Percentiles rank a stretch among this genome's conserved stretches.
Conservation (phyloP, 1,140 invertebrate species). For the Penaeus vannamei region DNA sequence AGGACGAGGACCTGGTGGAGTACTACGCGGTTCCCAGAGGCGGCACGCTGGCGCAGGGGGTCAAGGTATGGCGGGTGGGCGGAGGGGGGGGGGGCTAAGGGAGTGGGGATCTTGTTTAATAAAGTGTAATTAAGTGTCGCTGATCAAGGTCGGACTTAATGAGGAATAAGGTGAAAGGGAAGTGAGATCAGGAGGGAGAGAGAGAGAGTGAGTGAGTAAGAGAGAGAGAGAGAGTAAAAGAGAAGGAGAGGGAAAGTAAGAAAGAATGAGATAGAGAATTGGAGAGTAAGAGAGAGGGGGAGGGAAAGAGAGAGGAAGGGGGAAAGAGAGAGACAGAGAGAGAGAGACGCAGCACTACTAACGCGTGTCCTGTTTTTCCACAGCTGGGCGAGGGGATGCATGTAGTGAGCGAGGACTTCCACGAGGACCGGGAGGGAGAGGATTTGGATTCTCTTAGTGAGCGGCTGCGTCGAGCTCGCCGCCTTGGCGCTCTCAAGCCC, state of each 20-base stretch:
- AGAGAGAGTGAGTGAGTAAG: too few relatives aligned
- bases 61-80: slow-evolving; percentile 67
- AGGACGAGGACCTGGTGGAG: slow-evolving; percentile 72
- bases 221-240: too few relatives aligned
- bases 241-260: too few relatives aligned
- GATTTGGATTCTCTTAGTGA: slow-evolving; percentile 81
- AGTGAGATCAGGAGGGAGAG: too few relatives aligned
- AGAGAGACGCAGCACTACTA: background rate
- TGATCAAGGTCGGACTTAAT: background rate
- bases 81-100: background rate
- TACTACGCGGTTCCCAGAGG: slow-evolving; percentile 71
- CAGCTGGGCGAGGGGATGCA: slow-evolving; percentile 70
- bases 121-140: background rate
- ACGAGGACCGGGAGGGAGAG: slow-evolving; percentile 76
- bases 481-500: slow-evolving; percentile 67
- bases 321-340: too few relatives aligned
- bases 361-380: background rate
- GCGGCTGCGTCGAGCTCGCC: slow-evolving; percentile 78
- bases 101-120: background rate
- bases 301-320: too few relatives aligned
- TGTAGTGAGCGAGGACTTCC: slow-evolving; percentile 70
- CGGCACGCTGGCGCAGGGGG: slow-evolving; percentile 69
- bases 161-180: too few relatives aligned
- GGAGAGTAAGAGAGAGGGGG: background rate
- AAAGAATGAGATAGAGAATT: too few relatives aligned